Evolutionary conservation across 2,797 vertebrate genomes (phyloP).

Genomic region (Trichosurus vulpecula): DNA sequence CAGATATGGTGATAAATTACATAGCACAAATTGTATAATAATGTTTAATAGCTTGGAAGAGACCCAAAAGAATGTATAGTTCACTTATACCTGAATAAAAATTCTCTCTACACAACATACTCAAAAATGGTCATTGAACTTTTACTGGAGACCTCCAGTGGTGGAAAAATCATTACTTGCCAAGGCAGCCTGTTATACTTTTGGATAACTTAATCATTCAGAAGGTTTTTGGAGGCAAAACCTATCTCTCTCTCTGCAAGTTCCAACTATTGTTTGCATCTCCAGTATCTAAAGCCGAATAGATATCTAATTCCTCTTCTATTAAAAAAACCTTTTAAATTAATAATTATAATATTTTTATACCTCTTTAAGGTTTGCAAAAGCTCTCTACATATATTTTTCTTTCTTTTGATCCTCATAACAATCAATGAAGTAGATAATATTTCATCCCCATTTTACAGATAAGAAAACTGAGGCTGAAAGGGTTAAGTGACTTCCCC

Average conservation of each 20-base stretch:
- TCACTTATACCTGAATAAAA: not conserved
- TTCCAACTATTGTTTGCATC: not conserved
- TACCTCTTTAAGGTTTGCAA: not conserved
- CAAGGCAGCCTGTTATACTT: not conserved
- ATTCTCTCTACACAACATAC: not conserved
- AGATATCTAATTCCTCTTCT: not conserved
- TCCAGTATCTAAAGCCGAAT: not conserved
- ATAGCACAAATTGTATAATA: not conserved
- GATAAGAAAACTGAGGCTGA: not conserved
- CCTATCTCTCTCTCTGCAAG: not conserved
- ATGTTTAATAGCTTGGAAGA: constrained; percentile 8
- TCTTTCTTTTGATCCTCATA: not conserved
- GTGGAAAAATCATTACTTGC: not conserved
- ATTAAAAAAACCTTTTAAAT: not conserved
- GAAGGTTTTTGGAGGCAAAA: not conserved
- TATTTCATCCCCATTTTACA: not conserved
- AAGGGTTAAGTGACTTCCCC: not conserved
- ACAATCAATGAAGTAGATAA: not conserved
- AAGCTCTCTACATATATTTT: not conserved
- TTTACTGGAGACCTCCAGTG: not conserved
- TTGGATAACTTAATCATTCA: not conserved
- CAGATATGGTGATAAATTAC: not conserved
- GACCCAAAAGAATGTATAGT: not conserved
- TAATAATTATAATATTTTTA: not conserved
- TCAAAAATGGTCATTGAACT: not conserved